phyloP scores from a whole-genome alignment of 1,140 invertebrate genomes.

The Leptopilina clavipes region DNA sequence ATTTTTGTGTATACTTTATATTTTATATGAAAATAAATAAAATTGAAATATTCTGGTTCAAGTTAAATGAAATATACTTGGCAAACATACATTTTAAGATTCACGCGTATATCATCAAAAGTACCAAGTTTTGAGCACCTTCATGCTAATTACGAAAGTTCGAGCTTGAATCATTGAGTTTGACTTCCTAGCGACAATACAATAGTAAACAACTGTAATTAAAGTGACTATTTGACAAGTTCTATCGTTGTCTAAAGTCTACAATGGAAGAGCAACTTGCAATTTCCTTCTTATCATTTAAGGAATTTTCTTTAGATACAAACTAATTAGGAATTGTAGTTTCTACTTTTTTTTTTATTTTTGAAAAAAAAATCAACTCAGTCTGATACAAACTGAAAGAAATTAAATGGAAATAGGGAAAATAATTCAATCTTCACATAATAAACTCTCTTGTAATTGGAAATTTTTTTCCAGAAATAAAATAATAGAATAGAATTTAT shows the following conservation, averaged over 20 bases:
- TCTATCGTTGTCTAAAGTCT: neutral
- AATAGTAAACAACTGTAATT: conserved; percentile 28
- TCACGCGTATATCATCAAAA: conserved; percentile 20
- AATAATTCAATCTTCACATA: too few relatives aligned
- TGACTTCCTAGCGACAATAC: conserved; percentile 26
- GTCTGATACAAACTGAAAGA: too few relatives aligned
- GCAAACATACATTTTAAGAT: conserved; percentile 26
- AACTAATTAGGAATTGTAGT: neutral
- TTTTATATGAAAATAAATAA: neutral
- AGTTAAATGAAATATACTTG: neutral
- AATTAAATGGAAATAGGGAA: too few relatives aligned
- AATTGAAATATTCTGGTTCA: neutral
- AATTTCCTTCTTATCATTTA: conserved; percentile 3
- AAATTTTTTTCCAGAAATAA: too few relatives aligned
- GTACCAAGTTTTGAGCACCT: conserved; percentile 19
- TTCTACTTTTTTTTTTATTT: too few relatives aligned
- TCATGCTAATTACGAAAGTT: conserved; percentile 29
- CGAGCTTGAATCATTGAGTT: neutral
- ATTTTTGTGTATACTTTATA: too few relatives aligned
- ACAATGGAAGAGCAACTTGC: neutral
- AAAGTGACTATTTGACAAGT: conserved; percentile 12
- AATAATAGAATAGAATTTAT: too few relatives aligned
- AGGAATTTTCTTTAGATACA: neutral
- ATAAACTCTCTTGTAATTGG: too few relatives aligned
- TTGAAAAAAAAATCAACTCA: too few relatives aligned